Evolutionary conservation across 2,797 vertebrate species (phyloP).

Genomic region (Dendrocincla fuliginosa): DNA sequence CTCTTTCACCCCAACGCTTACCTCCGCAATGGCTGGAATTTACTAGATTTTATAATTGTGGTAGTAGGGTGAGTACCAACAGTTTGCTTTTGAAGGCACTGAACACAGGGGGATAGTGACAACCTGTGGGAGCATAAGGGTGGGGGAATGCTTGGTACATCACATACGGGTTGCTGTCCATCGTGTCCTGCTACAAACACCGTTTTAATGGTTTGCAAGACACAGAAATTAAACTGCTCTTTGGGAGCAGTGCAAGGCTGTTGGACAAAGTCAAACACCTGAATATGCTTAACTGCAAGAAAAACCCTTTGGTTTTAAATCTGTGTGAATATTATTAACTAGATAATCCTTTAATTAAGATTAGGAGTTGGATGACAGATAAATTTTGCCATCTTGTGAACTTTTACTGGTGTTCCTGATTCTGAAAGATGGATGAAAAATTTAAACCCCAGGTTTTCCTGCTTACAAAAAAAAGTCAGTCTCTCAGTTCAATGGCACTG

Average conservation of each 20-base stretch:
- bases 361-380: neutral
- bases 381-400: neutral
- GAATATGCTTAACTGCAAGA: neutral
- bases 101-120: accelerated
- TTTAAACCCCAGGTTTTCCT: neutral
- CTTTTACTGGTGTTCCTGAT: neutral
- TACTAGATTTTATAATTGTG: conserved; percentile 99
- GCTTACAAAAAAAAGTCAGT: neutral
- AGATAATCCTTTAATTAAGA: neutral
- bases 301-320: neutral
- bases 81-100: neutral
- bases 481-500: neutral
- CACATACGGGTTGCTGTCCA: accelerated
- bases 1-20: conserved; percentile 99
- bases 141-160: accelerated
- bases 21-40: conserved; percentile 99
- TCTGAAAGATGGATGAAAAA: neutral
- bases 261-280: neutral
- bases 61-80: conserved; percentile 92
- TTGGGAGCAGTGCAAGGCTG: neutral
- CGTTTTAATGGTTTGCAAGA: neutral
- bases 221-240: neutral
- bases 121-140: neutral
- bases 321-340: neutral
- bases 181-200: neutral